Conservation (phyloP, 2,113 vertebrate species). For the Phyllostomus discolor region DNA sequence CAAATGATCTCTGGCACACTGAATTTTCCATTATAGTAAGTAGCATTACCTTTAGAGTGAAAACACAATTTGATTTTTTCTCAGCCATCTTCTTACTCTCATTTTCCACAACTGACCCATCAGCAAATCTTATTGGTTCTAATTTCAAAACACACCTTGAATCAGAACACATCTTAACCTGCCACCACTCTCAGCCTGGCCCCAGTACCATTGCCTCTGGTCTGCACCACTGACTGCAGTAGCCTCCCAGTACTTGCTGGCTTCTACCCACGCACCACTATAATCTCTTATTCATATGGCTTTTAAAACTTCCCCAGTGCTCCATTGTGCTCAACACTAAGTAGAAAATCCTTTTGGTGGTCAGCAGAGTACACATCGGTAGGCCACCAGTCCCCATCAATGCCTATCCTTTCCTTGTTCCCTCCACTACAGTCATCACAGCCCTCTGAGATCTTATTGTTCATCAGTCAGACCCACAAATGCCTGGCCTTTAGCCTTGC, state of each 20-base stretch:
- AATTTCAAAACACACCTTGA: not conserved
- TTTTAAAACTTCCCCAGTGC: not conserved
- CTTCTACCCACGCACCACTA: too few species aligned
- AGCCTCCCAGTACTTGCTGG: not conserved
- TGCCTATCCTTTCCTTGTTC: not conserved
- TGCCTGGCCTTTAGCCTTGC: not conserved
- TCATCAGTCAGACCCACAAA: not conserved
- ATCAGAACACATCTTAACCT: not conserved
- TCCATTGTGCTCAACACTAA: not conserved
- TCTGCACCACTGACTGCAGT: too few species aligned
- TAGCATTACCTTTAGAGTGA: not conserved
- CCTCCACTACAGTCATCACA: too few species aligned
- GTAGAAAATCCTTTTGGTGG: not conserved
- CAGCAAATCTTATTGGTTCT: not conserved
- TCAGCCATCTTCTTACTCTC: not conserved
- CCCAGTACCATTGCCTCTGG: not conserved
- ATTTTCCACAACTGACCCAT: not conserved
- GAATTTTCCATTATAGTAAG: not conserved
- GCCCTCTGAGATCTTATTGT: not conserved
- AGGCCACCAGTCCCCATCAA: fast-evolving
- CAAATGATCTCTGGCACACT: not conserved
- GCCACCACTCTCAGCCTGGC: fast-evolving
- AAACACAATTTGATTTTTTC: not conserved
- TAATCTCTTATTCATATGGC: not conserved
- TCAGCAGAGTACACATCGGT: too few species aligned